Conservation (phyloP, 2,888 invertebrate species). For the Chloroclystis v-ata region DNA sequence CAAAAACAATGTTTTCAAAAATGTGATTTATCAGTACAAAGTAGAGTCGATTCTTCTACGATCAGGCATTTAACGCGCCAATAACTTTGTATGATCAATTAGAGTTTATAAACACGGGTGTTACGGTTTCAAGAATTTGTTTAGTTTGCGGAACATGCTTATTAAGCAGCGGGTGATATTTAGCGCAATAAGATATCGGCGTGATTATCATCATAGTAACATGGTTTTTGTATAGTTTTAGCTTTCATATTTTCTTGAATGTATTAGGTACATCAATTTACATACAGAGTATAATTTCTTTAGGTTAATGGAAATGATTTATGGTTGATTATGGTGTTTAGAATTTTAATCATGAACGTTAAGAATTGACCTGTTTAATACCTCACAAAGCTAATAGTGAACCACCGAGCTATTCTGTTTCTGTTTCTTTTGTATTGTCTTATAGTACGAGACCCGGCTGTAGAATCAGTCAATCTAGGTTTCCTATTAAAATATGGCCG, state of each 20-base stretch:
- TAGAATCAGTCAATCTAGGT: no score
- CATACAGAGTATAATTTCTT: not conserved
- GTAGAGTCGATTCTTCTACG: conserved; percentile 14
- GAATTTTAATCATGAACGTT: no score
- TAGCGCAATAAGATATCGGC: conserved; percentile 21
- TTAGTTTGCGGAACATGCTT: conserved; percentile 26
- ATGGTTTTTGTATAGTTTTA: not conserved
- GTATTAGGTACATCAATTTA: not conserved
- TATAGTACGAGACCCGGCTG: no score
- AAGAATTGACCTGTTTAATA: no score
- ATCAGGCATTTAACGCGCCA: conserved; percentile 24
- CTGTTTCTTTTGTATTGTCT: no score
- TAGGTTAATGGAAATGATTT: not conserved
- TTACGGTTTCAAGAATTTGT: conserved; percentile 30
- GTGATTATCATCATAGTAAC: conserved; percentile 1
- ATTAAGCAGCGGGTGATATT: conserved; percentile 21
- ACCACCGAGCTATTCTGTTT: no score
- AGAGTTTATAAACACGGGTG: conserved; percentile 26
- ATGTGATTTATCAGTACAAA: conserved; percentile 14
- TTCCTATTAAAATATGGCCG: no score
- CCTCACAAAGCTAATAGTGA: no score
- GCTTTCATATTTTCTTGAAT: not conserved
- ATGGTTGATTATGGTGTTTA: no score
- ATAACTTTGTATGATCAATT: conserved; percentile 31
- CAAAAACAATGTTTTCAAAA: conserved; percentile 1